These are phyloP conservation scores for Epirrhoe alternata DNA, from an alignment of 2,888 invertebrate species.

Conservation along the genomic window DNA sequence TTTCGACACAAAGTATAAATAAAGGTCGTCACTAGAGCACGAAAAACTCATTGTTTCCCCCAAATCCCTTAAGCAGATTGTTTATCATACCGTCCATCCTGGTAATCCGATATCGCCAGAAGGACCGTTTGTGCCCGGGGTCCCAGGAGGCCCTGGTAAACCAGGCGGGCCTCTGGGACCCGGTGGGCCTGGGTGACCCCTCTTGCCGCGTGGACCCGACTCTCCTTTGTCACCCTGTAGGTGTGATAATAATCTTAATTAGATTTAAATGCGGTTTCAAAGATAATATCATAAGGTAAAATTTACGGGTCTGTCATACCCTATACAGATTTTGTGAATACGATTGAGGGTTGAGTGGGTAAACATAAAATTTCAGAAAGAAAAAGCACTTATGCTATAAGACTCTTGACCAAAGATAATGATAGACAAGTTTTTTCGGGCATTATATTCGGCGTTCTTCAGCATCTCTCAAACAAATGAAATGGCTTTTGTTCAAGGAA, in stretches of 20 bases:
- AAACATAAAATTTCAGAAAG: constrained; percentile 1
- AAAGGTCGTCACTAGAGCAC: constrained; percentile 1
- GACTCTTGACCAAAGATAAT: constrained; percentile 3
- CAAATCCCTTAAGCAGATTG: constrained; percentile 38
- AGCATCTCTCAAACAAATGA: constrained; percentile 10
- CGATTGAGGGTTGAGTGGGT: background rate
- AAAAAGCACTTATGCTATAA: background rate
- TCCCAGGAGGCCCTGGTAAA: constrained; percentile 89
- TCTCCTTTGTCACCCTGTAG: constrained; percentile 78
- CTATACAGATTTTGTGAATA: background rate
- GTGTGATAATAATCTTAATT: background rate
- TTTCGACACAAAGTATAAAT: constrained; percentile 2
- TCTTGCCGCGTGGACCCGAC: constrained; percentile 75
- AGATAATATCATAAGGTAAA: background rate
- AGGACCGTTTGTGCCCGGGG: constrained; percentile 88
- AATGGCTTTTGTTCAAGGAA: background rate
- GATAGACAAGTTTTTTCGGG: constrained; percentile 2
- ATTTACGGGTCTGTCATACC: background rate
- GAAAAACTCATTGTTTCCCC: constrained; percentile 33
- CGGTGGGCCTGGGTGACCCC: constrained; percentile 92
- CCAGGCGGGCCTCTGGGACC: constrained; percentile 91
- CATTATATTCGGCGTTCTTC: background rate
- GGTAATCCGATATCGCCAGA: constrained; percentile 91
- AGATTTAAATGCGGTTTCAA: background rate
- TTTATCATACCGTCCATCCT: constrained; percentile 88